Base-by-base conservation (phyloP, 2,797 vertebrate genomes). In the Phrynocephalus forsythii region DNA sequence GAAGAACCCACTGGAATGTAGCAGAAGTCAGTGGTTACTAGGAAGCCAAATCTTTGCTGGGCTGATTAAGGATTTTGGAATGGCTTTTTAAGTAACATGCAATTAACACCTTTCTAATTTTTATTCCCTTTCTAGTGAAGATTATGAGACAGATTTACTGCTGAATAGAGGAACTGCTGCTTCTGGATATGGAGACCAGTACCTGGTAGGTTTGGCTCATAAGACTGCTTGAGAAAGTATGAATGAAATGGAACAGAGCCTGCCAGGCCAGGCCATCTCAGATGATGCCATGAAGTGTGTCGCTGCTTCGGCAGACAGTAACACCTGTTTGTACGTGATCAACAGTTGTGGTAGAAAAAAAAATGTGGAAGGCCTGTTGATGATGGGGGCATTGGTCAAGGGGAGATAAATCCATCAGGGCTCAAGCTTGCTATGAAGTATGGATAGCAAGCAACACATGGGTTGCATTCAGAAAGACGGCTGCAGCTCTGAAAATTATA, bases 121-220 rank as follows among this genome's bases (percentile, higher is more conserved):
- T 60, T 82, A n/a, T 85, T 82, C 69, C 50, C 56, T 63, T 66
- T 91, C 91, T 92, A 97, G 97, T 97, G 94, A 97, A 95, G 93
- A 95, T 93, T 92, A 95, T 95, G 95, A 95, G 94, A 93, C 93
- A 77, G 91, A 91, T 94, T 94, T 92, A 89, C 90, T 56, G 67
- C 93, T 95, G 91, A 96, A 87, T 81, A 84, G 93, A 92, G 86
- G 84, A 85, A 5, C 90, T 24, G 90, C 82, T 92, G 92, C 91
- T 84, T 94, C 87, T 76, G 48, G 92, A 93, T 92, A 95, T 96
- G 95, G 95, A 97, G 87, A 93, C 93, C 82, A 89, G 93, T 86
- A 95, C 96, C 94, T 95, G 96, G 97, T 97, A 94, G 93, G 96
- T 96, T 56, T 56, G 52, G 52, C 52, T 87, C 87, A 73, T 75